phyloP scores from a whole-genome alignment of 2,797 vertebrate species.

The Spondyliosoma cantharus region DNA sequence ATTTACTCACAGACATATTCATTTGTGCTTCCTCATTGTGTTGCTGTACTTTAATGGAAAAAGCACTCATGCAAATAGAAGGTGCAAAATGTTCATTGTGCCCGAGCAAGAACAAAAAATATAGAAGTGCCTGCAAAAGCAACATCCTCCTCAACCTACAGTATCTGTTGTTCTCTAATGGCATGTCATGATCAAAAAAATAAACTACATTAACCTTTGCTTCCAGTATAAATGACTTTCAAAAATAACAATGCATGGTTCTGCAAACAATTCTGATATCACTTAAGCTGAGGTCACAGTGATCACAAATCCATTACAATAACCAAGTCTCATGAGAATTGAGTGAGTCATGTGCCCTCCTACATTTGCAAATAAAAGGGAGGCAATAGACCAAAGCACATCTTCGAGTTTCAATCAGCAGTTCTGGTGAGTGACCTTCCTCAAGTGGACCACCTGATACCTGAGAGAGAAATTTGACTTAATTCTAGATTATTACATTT shows the following conservation, averaged over 20 bases:
- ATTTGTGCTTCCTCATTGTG: conserved; percentile 71
- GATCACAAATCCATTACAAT: conserved; percentile 31
- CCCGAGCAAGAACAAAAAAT: conserved; percentile 44
- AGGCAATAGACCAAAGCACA: neutral
- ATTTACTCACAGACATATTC: conserved; percentile 73
- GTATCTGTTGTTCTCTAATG: conserved; percentile 37
- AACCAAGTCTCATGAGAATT: conserved; percentile 14
- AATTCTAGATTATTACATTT: neutral
- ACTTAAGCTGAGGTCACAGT: conserved; percentile 6
- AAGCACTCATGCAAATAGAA: conserved; percentile 73
- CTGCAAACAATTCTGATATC: conserved; percentile 17
- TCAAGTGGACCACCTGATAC: neutral
- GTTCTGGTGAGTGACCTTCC: conserved; percentile 1
- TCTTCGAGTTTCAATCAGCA: conserved; percentile 18
- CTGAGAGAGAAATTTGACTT: neutral
- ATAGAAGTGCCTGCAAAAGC: conserved; percentile 40
- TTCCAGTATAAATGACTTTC: conserved; percentile 31
- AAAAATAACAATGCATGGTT: neutral
- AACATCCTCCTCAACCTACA: conserved; percentile 33
- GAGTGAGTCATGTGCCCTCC: conserved; percentile 27
- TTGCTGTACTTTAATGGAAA: conserved; percentile 77
- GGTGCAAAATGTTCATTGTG: conserved; percentile 58
- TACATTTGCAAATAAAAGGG: conserved; percentile 4
- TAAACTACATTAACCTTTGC: conserved; percentile 46
- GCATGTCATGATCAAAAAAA: conserved; percentile 13